These are phyloP conservation scores for Hafferia zeledoni DNA, from an alignment of 2,797 vertebrate genomes.

Conservation along the genomic window DNA sequence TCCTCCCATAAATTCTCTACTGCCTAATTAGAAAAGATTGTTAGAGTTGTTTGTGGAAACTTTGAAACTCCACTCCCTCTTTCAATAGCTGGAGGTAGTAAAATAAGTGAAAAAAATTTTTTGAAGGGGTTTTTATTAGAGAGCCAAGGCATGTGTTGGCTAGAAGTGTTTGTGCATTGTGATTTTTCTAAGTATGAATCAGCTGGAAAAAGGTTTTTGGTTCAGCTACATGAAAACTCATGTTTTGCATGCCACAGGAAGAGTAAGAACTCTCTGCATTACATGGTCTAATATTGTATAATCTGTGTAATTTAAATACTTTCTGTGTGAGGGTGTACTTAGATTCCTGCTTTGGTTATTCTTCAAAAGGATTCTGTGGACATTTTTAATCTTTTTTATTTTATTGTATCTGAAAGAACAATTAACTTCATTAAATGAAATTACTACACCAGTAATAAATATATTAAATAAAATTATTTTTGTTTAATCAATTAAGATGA, in stretches of 20 bases:
- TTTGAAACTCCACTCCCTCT: slow-evolving; percentile 29
- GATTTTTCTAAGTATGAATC: slow-evolving; percentile 46
- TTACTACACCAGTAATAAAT: background rate
- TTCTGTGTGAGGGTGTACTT: background rate
- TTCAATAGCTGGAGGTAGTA: slow-evolving; percentile 58
- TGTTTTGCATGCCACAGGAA: slow-evolving; percentile 27
- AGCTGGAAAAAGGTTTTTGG: slow-evolving; percentile 15
- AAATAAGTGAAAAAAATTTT: background rate
- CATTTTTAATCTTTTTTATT: background rate
- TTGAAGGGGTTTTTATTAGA: background rate
- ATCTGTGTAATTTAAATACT: slow-evolving; percentile 42
- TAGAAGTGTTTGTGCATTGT: background rate
- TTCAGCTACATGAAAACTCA: background rate
- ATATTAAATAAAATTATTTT: background rate
- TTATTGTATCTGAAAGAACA: background rate
- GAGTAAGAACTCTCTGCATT: background rate
- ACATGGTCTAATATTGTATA: slow-evolving; percentile 38
- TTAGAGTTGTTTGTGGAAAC: slow-evolving; percentile 27
- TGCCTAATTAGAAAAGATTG: slow-evolving; percentile 43
- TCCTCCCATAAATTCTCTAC: slow-evolving; percentile 13
- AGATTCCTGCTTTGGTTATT: slow-evolving; percentile 4
- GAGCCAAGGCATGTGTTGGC: slow-evolving; percentile 37
- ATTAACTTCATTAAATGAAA: background rate
- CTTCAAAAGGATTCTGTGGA: background rate
- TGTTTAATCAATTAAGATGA: background rate